Percentiles rank a stretch among this genome's conserved stretches.
Conservation (phyloP, 2,888 invertebrate species). For the Netelia melanura region DNA sequence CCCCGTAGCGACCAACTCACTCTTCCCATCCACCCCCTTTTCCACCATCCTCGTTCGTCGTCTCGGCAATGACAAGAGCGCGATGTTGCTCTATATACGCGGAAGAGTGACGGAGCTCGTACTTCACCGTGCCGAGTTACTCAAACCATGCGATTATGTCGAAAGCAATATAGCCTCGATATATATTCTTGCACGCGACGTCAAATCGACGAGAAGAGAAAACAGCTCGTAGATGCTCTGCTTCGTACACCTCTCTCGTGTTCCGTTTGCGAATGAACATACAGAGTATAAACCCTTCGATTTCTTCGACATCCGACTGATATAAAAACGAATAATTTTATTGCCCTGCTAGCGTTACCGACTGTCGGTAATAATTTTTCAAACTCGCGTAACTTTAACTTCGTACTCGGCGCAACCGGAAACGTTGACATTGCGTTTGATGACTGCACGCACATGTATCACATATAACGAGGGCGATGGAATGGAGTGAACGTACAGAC, state of each 20-base stretch:
- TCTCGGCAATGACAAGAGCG: conserved; percentile 52
- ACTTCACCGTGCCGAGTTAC: conserved; percentile 28
- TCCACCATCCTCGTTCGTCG: background rate
- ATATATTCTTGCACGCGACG: conserved; percentile 33
- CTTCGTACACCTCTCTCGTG: background rate
- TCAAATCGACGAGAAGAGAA: conserved; percentile 40
- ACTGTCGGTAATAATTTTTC: conserved; percentile 29
- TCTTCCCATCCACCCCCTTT: conserved; percentile 9
- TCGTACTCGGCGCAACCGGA: background rate
- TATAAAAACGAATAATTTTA: conserved; percentile 61
- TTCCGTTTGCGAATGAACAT: background rate
- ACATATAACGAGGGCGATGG: background rate
- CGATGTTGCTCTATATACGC: conserved; percentile 20
- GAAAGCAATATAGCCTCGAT: conserved; percentile 54
- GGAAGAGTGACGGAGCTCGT: background rate
- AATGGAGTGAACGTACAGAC: background rate
- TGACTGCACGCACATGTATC: background rate
- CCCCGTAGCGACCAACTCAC: conserved; percentile 35
- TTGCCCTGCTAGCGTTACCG: conserved; percentile 42
- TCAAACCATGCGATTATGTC: conserved; percentile 50
- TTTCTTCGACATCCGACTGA: conserved; percentile 31
- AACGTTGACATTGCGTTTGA: background rate
- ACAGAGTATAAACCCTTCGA: background rate
- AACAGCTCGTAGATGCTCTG: conserved; percentile 53
- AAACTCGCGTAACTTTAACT: conserved; percentile 29